These are phyloP conservation scores for Lagopus muta DNA, from an alignment of 2,113 vertebrate species.

Conservation along the genomic window DNA sequence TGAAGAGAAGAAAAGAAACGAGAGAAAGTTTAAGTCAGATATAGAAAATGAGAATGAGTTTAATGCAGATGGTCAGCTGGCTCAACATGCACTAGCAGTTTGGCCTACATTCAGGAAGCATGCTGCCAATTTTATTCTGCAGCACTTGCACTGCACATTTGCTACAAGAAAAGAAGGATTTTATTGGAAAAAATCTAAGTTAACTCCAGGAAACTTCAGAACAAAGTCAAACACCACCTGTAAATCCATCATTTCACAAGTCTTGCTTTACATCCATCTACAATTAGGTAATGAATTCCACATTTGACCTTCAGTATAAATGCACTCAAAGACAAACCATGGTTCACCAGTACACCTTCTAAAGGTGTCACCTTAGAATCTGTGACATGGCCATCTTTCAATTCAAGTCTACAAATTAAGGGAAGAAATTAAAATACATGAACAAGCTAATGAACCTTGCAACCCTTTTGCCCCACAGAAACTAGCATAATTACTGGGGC, in stretches of 20 bases:
- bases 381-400: constrained; percentile 22
- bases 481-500: background rate
- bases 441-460: constrained; percentile 13
- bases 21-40: constrained; percentile 98
- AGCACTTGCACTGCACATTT: constrained; percentile 32
- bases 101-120: constrained; percentile 61
- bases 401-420: constrained; percentile 41
- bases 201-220: constrained; percentile 58
- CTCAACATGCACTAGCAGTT: constrained; percentile 84
- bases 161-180: background rate
- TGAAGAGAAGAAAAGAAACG: constrained; percentile 91
- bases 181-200: constrained; percentile 37
- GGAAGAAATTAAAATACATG: constrained; percentile 44
- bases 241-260: constrained; percentile 80
- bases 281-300: constrained; percentile 5
- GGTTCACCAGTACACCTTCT: constrained; percentile 30
- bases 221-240: constrained; percentile 74
- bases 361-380: constrained; percentile 40
- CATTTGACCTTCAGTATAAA: background rate
- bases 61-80: constrained; percentile 90
- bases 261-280: constrained; percentile 16
- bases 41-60: constrained; percentile 91
- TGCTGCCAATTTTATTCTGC: constrained; percentile 63
- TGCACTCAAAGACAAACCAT: constrained; percentile 1
- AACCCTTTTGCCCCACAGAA: background rate